These are phyloP conservation scores for Mesorhabditis sp. DNA, from an alignment of 2,888 invertebrate species.

Conservation along the genomic window DNA sequence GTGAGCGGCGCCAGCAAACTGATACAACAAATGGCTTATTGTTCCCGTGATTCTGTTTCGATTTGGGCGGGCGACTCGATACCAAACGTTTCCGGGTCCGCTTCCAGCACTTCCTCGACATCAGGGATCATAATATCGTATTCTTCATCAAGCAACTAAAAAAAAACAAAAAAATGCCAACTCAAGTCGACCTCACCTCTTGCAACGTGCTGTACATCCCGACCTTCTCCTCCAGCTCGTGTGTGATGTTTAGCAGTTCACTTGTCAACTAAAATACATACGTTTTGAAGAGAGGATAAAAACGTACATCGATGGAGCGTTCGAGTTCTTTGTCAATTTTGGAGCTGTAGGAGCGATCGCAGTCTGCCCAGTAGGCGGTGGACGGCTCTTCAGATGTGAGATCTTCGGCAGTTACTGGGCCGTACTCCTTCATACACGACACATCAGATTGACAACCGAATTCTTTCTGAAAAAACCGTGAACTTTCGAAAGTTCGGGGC, in stretches of 20 bases:
- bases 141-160: no score
- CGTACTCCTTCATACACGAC: neutral
- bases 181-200: neutral
- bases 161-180: no score
- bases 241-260: neutral
- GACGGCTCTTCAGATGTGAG: neutral
- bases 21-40: no score
- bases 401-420: neutral
- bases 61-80: no score
- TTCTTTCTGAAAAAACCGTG: neutral
- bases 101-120: no score
- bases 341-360: neutral
- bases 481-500: neutral
- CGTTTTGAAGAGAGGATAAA: constrained; percentile 1
- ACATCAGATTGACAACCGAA: neutral
- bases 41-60: no score
- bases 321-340: neutral
- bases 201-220: neutral
- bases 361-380: neutral
- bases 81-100: no score
- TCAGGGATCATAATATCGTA: no score
- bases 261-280: constrained; percentile 4
- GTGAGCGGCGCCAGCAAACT: no score
- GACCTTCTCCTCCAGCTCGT: neutral
- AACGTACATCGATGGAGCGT: neutral